Evolutionary conservation across 92 coral and sea anemone genomes (phyloP).

Genomic region (Zoanthus gigantus): DNA sequence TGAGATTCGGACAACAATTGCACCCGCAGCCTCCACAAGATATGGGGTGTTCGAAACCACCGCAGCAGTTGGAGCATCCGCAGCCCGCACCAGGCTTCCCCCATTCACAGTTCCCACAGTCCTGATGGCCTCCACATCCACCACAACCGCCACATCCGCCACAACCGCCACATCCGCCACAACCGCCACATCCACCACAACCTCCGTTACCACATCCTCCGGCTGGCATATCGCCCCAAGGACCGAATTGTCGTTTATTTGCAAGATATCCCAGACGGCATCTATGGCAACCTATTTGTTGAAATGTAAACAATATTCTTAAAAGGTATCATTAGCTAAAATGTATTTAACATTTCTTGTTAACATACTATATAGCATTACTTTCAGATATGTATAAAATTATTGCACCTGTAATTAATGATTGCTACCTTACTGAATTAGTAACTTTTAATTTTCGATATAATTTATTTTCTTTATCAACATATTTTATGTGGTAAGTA

Average conservation of each 20-base stretch:
- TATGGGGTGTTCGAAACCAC: conserved; percentile 70
- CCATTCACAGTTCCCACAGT: conserved; percentile 19
- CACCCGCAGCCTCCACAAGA: conserved; percentile 68
- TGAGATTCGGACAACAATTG: conserved; percentile 62
- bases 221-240: conserved; percentile 79
- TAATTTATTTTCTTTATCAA: too few relatives aligned
- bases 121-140: conserved; percentile 55
- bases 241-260: conserved; percentile 74
- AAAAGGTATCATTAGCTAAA: neutral
- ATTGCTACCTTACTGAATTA: too few relatives aligned
- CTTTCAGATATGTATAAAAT: neutral
- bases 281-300: conserved; percentile 53
- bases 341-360: neutral
- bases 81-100: conserved; percentile 54
- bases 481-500: too few relatives aligned
- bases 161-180: conserved; percentile 59
- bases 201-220: conserved; percentile 58
- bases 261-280: conserved; percentile 56
- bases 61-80: conserved; percentile 65
- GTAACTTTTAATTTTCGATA: too few relatives aligned
- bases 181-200: conserved; percentile 58
- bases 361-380: neutral
- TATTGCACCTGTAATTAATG: too few relatives aligned
- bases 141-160: conserved; percentile 56
- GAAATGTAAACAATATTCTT: neutral